Conservation (phyloP, 2,888 invertebrate species). For the Oasisia sp. region DNA sequence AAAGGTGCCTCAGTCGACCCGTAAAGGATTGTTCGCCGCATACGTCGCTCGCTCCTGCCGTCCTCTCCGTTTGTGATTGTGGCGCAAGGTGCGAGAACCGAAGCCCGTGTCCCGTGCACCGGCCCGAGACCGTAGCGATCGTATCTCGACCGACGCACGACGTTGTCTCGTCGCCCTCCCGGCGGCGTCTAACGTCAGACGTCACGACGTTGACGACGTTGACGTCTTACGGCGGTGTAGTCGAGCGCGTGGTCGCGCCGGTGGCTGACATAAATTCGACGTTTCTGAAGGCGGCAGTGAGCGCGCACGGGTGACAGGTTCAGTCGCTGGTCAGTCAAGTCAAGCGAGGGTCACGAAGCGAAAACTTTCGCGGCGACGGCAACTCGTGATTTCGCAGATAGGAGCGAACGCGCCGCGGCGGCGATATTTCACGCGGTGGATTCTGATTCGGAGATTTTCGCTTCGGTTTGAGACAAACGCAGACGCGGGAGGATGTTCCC, state of each 20-base stretch:
- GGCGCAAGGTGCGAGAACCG: neutral
- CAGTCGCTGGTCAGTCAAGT: neutral
- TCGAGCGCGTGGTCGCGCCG: neutral
- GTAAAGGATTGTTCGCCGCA: neutral
- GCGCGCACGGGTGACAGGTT: neutral
- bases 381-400: neutral
- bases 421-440: neutral
- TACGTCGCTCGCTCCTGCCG: neutral
- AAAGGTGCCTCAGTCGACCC: neutral
- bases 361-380: neutral
- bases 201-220: no score
- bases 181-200: neutral
- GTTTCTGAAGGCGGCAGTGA: neutral
- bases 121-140: neutral
- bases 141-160: neutral
- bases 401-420: neutral
- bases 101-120: neutral
- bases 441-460: neutral
- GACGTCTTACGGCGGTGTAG: neutral
- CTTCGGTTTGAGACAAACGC: neutral
- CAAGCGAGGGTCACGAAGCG: neutral
- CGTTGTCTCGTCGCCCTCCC: neutral
- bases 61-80: neutral
- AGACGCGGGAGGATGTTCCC: neutral
- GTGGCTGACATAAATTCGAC: neutral